Evolutionary conservation across 2,113 vertebrate species (phyloP).

Genomic region (Balaenoptera acutorostrata): DNA sequence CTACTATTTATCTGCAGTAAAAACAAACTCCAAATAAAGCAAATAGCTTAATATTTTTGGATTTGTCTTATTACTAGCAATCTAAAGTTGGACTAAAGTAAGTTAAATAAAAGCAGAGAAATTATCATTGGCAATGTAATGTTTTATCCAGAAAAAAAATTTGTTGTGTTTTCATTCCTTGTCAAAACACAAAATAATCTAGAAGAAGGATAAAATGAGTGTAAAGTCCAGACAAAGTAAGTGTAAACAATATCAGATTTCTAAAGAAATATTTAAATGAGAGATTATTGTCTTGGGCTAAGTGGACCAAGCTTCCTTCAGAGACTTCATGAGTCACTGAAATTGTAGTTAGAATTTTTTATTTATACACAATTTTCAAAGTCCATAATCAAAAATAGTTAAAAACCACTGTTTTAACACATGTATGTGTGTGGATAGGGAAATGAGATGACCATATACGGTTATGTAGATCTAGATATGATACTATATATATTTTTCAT

Average conservation of each 20-base stretch:
- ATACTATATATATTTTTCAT: neutral
- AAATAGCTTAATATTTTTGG: neutral
- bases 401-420: neutral
- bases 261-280: slow-evolving; percentile 40
- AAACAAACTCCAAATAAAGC: slow-evolving; percentile 8
- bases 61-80: neutral
- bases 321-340: neutral
- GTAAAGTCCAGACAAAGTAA: neutral
- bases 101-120: slow-evolving; percentile 50
- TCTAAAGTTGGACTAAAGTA: neutral
- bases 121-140: slow-evolving; percentile 64
- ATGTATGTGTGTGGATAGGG: neutral
- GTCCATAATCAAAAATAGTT: neutral
- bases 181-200: neutral
- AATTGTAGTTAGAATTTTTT: neutral
- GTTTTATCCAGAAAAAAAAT: neutral
- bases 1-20: neutral
- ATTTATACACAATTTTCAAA: neutral
- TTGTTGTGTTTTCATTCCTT: neutral
- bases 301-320: neutral
- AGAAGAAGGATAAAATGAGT: neutral
- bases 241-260: neutral
- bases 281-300: neutral
- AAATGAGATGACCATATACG: neutral
- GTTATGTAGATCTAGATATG: neutral